These are phyloP conservation scores for Pelvicachromis taeniatus DNA, from an alignment of 2,113 vertebrate genomes.

Conservation along the genomic window DNA sequence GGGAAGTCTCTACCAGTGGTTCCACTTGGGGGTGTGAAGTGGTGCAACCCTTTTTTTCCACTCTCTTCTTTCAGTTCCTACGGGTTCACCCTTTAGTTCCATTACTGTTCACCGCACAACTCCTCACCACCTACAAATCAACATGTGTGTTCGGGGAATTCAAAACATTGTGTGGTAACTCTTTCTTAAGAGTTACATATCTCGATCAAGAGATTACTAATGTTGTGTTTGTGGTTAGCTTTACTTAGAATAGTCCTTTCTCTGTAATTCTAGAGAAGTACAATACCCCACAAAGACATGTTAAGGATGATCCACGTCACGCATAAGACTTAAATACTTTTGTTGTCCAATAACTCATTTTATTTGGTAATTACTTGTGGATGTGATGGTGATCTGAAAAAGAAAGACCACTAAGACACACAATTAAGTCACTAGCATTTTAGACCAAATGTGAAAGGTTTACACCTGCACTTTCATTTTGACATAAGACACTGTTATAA, in stretches of 20 bases:
- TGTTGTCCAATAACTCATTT: neutral
- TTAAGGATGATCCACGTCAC: neutral
- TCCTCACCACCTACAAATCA: neutral
- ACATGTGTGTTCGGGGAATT: constrained; percentile 13
- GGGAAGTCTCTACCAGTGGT: constrained; percentile 26
- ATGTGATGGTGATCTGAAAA: neutral
- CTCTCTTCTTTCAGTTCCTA: constrained; percentile 1
- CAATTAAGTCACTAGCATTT: neutral
- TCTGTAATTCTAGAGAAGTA: neutral
- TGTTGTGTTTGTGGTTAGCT: neutral
- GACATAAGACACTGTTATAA: neutral
- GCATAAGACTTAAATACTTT: neutral
- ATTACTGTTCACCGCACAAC: neutral
- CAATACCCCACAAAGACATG: neutral
- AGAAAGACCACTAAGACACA: neutral
- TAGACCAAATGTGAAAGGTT: neutral
- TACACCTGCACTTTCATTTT: neutral
- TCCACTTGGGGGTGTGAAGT: neutral
- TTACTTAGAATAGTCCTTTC: neutral
- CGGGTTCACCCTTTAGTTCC: constrained; percentile 3
- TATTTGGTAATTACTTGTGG: neutral
- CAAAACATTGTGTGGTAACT: neutral
- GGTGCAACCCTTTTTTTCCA: constrained; percentile 35
- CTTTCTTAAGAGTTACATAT: neutral
- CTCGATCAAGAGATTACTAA: neutral